These are phyloP conservation scores for Paramormyrops kingsleyae DNA, from an alignment of 2,113 vertebrate species.

Conservation along the genomic window DNA sequence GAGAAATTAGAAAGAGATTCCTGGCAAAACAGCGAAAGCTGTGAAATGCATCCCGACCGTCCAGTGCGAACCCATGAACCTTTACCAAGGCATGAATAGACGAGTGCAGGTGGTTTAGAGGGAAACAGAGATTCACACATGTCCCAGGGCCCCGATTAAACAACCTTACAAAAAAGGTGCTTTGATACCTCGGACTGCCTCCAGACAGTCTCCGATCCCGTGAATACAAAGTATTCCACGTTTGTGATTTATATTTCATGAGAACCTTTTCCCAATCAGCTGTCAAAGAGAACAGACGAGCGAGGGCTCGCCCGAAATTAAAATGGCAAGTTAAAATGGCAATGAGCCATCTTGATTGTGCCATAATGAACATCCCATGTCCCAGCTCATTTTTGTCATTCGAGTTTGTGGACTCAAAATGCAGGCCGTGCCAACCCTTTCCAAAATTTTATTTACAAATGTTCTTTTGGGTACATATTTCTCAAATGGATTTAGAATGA, in stretches of 20 bases:
- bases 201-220: background rate
- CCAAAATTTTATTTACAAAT: background rate
- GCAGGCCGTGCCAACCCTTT: background rate
- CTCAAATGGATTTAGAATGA: background rate
- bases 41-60: background rate
- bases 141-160: conserved; percentile 6
- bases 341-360: background rate
- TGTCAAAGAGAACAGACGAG: background rate
- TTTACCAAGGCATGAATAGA: background rate
- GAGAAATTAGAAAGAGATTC: background rate
- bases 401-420: background rate
- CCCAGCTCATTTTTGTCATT: background rate
- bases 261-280: conserved; percentile 8
- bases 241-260: conserved; percentile 18
- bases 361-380: background rate
- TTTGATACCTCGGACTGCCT: background rate
- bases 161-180: conserved; percentile 4
- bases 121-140: background rate
- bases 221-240: conserved; percentile 4
- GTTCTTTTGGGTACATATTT: background rate
- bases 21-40: background rate
- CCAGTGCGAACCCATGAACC: background rate
- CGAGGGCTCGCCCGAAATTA: background rate
- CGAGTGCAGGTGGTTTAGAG: background rate
- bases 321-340: background rate